Evolutionary conservation across 2,888 invertebrate genomes (phyloP).

Genomic region (Chrysotoxum bicinctum): DNA sequence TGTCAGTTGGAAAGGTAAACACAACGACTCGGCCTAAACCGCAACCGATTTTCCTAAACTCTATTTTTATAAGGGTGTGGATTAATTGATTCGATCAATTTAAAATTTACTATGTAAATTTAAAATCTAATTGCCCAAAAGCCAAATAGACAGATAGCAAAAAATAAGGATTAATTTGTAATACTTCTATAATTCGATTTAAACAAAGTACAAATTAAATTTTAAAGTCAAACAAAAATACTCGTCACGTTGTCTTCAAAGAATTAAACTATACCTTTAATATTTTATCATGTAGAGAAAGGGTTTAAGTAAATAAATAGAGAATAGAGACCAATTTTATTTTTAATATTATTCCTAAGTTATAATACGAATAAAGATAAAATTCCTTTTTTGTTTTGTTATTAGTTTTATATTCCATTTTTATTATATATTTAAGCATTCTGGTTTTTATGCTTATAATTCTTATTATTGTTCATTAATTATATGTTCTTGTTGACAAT

Average conservation of each 20-base stretch:
- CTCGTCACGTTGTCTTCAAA: constrained; percentile 51
- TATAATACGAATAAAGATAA: constrained; percentile 46
- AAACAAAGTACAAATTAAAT: constrained; percentile 70
- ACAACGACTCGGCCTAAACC: constrained; percentile 58
- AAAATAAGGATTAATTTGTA: background rate
- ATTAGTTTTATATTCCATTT: constrained; percentile 37
- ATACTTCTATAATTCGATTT: constrained; percentile 54
- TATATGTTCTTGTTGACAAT: constrained; percentile 26
- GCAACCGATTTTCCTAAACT: background rate
- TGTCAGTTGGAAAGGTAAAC: constrained; percentile 73
- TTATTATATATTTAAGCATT: constrained; percentile 10
- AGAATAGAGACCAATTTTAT: constrained; percentile 1
- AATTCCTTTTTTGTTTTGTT: constrained; percentile 43
- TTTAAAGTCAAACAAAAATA: constrained; percentile 58
- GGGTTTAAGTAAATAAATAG: background rate
- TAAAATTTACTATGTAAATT: background rate
- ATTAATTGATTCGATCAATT: background rate
- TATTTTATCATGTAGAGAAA: background rate
- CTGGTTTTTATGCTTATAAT: constrained; percentile 19
- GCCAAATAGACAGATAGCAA: background rate
- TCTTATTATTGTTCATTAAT: constrained; percentile 15
- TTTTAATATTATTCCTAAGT: constrained; percentile 29
- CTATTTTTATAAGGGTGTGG: background rate
- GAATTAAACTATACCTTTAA: background rate
- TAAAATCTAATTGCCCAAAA: background rate